Percentiles rank a stretch among this genome's conserved stretches.
Conservation (phyloP, 2,113 vertebrate species). For the Rhea pennata region DNA sequence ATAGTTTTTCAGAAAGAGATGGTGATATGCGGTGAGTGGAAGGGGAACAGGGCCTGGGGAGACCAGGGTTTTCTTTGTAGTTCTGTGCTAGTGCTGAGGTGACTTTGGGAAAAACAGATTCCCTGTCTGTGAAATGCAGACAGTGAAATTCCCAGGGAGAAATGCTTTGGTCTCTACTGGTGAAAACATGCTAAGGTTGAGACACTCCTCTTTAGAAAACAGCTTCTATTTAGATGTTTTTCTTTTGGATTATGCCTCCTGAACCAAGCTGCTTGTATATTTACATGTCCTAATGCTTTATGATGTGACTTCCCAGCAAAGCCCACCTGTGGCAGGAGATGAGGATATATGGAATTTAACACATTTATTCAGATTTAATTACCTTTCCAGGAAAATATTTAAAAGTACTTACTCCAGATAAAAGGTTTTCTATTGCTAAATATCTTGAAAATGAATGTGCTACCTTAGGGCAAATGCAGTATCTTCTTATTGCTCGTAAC, state of each 20-base stretch:
- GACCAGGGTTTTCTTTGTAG: not conserved
- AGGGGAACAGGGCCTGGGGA: not conserved
- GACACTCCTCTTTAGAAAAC: not conserved
- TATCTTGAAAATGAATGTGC: conserved; percentile 28
- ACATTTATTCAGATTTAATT: not conserved
- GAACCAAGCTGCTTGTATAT: not conserved
- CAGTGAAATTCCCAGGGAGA: not conserved
- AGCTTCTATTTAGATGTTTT: not conserved
- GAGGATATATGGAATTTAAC: not conserved
- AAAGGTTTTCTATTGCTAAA: conserved; percentile 30
- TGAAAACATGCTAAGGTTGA: not conserved
- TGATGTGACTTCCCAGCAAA: not conserved
- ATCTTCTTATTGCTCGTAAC: not conserved
- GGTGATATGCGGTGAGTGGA: not conserved
- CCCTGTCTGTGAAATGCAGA: not conserved
- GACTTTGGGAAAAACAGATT: not conserved
- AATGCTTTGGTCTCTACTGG: not conserved
- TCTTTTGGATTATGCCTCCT: not conserved
- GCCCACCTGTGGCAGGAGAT: not conserved
- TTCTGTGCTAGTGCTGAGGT: not conserved
- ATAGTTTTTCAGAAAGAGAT: not conserved
- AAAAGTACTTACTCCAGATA: not conserved
- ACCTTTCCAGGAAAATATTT: conserved; percentile 32
- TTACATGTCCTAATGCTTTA: not conserved
- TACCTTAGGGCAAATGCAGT: not conserved